A percentile compares a stretch with the other conserved stretches of the same genome.
phyloP scores from a whole-genome alignment of 2,113 vertebrate species.

The Platichthys flesus region DNA sequence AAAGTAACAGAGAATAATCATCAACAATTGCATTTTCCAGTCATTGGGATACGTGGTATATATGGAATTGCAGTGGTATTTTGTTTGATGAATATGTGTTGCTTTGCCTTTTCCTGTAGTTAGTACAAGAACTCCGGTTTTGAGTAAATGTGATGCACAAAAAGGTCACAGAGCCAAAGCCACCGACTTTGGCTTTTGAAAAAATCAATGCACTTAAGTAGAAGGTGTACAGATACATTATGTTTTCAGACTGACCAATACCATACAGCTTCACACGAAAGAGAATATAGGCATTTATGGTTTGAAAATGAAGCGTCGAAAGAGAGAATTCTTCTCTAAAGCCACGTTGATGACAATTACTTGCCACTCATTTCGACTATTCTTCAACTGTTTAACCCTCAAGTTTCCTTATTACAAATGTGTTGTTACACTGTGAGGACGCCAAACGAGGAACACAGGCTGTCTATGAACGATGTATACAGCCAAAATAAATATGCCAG shows the following conservation, averaged over 20 bases:
- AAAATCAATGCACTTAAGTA: neutral
- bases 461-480: neutral
- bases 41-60: neutral
- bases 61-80: neutral
- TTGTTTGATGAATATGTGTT: neutral
- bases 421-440: neutral
- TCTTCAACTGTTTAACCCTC: neutral
- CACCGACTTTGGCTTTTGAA: neutral
- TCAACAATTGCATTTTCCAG: neutral
- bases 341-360: neutral
- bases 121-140: neutral
- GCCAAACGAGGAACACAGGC: neutral
- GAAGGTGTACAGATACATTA: neutral
- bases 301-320: neutral
- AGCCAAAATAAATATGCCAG: constrained; percentile 7
- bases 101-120: neutral
- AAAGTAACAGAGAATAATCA: constrained; percentile 27
- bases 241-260: neutral
- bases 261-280: neutral
- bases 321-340: neutral
- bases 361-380: neutral
- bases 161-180: neutral
- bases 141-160: neutral
- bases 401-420: neutral
- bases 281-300: neutral